phyloP scores from a whole-genome alignment of 2,888 invertebrate species.

The Xanthorhoe designata region DNA sequence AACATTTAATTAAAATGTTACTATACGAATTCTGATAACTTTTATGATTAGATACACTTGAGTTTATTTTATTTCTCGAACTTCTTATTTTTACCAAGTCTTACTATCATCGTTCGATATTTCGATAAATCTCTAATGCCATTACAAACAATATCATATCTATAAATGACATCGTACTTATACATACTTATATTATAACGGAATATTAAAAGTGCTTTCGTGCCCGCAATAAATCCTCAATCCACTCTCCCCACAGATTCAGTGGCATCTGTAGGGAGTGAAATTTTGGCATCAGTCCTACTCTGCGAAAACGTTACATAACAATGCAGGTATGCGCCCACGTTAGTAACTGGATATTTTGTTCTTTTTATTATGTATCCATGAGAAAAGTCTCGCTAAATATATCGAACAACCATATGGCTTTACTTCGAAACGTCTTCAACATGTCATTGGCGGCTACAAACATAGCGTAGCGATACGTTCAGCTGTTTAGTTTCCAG shows the following conservation, averaged over 20 bases:
- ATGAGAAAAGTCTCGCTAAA: slow-evolving; percentile 11
- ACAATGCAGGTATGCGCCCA: slow-evolving; percentile 74
- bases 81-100: too few relatives aligned
- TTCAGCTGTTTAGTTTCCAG: slow-evolving; percentile 24
- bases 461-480: slow-evolving; percentile 14
- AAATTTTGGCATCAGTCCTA: slow-evolving; percentile 75
- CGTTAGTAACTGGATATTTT: slow-evolving; percentile 51
- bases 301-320: slow-evolving; percentile 76
- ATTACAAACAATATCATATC: not conserved
- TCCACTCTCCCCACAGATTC: slow-evolving; percentile 43
- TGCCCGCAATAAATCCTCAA: slow-evolving; percentile 43
- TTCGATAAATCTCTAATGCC: too few relatives aligned
- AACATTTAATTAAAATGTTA: not conserved
- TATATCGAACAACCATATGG: slow-evolving; percentile 2
- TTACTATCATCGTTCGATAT: too few relatives aligned
- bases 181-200: not conserved
- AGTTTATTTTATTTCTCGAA: too few relatives aligned
- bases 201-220: slow-evolving; percentile 40
- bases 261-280: slow-evolving; percentile 56
- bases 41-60: too few relatives aligned
- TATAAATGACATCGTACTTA: not conserved
- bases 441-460: slow-evolving; percentile 10
- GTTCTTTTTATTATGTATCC: slow-evolving; percentile 44
- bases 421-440: slow-evolving; percentile 13
- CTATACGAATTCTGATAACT: too few relatives aligned